Evolutionary conservation across 2,888 invertebrate genomes (phyloP), one percentile per base, ranked within the genome.

Genomic region (Caenorhabditis macrosperma): DNA sequence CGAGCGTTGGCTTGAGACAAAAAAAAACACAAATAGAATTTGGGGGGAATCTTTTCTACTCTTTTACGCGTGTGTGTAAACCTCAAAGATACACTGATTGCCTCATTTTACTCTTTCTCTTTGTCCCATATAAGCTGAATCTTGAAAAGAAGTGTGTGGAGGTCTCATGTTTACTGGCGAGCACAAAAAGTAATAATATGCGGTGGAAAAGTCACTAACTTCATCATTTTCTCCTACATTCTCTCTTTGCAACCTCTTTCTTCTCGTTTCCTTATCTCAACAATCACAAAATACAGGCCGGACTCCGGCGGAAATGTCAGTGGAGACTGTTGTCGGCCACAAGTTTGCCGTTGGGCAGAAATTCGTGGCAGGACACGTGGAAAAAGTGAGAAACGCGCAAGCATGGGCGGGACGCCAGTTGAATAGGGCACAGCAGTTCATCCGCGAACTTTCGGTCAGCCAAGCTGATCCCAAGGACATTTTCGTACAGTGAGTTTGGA

Each of bases 341-440:
- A 68, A 61, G 33, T 67, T 69, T 41, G 66, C 69, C 12, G 71
- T 80, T 10, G 80, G 83, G n/a, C 81, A 79, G 33, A 74, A 74
- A 22, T 71, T 74, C 48, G 78, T 81, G 35, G 68, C 77, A 17
- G 78, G 80, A 30, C 82, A 80, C 26, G 71, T 82, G 75, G 82
- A 81, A 20, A 78, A 81, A 61, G 76, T 83, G 60, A 54, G 81
- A 24, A 67, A 64, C 10, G 83, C 83, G 15, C 80, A 84, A 26
- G 85, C 85, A 2, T 89, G 89, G 89, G 89, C 89, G 0, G 85
- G 84, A 10, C 81, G 88, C 15, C 89, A 89, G 77, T 72, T 89
- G 44, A 84, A 85, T 81, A 69, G 76, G 22, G 89, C 89, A 22
- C 87, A 85, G 15, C 82, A 85, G 55, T 87, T 88, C 61, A 88